These are phyloP conservation scores for Thecophora atra DNA, from an alignment of 2,888 invertebrate species.

Conservation along the genomic window DNA sequence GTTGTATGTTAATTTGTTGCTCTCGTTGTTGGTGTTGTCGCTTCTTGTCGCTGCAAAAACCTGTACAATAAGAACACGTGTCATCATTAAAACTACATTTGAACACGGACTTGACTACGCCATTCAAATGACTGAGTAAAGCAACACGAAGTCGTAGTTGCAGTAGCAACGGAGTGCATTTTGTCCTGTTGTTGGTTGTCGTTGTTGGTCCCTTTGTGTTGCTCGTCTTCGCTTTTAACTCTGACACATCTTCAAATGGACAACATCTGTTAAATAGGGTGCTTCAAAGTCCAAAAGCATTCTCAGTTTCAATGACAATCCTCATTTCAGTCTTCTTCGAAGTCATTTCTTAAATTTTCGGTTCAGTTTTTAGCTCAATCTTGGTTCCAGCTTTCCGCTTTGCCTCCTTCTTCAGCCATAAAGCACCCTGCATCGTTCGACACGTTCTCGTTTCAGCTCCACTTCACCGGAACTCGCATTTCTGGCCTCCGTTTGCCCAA, in stretches of 20 bases:
- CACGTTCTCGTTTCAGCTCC: neutral
- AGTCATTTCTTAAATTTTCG: too few species aligned
- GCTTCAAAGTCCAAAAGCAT: neutral
- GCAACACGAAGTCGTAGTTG: neutral
- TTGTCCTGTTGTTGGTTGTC: neutral
- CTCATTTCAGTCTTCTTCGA: neutral
- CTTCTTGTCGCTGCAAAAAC: neutral
- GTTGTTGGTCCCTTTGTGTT: neutral
- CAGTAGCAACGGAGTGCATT: neutral
- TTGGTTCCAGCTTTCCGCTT: neutral
- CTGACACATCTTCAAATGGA: neutral
- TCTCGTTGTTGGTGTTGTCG: conserved; percentile 4
- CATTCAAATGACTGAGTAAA: neutral
- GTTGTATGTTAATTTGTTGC: conserved; percentile 29
- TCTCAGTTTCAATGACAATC: neutral
- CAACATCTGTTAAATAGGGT: neutral
- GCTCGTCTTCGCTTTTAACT: neutral
- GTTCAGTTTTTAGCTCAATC: too few species aligned
- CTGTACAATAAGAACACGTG: conserved; percentile 51
- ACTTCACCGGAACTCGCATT: neutral
- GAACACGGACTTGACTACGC: conserved; percentile 9
- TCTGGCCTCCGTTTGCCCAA: conserved; percentile 37
- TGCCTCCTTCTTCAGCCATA: neutral
- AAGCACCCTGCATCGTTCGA: conserved; percentile 19
- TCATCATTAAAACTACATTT: conserved; percentile 53